Base-by-base conservation (phyloP, 2,888 invertebrate genomes). In the Trichacis sp. region DNA sequence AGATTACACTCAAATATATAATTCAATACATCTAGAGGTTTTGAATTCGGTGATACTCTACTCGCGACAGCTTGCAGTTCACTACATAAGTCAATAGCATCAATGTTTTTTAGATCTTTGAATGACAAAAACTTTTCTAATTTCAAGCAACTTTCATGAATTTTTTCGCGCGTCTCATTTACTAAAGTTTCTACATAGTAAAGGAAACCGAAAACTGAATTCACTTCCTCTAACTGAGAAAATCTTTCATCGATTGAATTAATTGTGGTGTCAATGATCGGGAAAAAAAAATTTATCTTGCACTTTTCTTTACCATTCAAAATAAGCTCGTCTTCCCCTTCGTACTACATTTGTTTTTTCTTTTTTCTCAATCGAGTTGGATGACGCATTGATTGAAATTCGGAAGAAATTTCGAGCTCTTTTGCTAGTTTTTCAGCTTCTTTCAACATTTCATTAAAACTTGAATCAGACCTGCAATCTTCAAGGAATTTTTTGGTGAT, bases 371-470 rank as follows among this genome's bases (percentile, higher is more conserved):
- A 24, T 24, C 61, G 43, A 53, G 64, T 47, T 64, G 61, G 53
- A 50, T 67, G 24, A 24, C 24, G 24, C 19, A 17, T 18, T 57
- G 57, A 62, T 59, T 48, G 62, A 69, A 67, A 66, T 56, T 59
- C 67, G 57, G 62, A 53, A 36, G 68, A 62, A 19, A 67, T 64
- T 46, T 68, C 68, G 65, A 69, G 68, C 68, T 71, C 68, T 47
- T 29, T 51, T 63, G 63, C 64, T 38, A 71, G 59, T 68, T 68
- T 56, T 65, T 49, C 64, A 48, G 63, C 66, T 62, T 71, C 68
- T 65, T 65, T 52, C 62, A 71, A 62, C 64, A 50, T 68, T 71
- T 69, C 65, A 68, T 65, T 52, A 42, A 69, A 72, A 53, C 64
- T 66, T 33, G 53, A 55, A 66, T 71, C 64, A 57, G 57, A 71